phyloP scores from a whole-genome alignment of 2,888 invertebrate genomes.

The Gisinianus flammeolus region DNA sequence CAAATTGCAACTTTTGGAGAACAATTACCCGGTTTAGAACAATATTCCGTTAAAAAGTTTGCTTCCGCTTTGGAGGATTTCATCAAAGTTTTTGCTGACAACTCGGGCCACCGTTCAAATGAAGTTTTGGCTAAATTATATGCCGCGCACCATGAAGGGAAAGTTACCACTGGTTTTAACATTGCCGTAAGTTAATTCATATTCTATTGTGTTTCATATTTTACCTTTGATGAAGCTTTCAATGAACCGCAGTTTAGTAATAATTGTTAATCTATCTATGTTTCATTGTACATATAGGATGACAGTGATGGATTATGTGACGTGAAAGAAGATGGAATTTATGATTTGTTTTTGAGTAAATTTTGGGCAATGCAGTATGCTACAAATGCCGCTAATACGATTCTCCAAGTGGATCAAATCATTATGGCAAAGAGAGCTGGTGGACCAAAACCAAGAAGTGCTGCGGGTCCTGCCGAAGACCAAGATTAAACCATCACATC shows the following conservation, averaged over 20 bases:
- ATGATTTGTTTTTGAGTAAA: constrained; percentile 85
- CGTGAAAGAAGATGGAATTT: constrained; percentile 76
- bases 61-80: constrained; percentile 86
- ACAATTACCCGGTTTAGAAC: constrained; percentile 91
- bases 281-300: constrained; percentile 61
- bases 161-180: constrained; percentile 82
- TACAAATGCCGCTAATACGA: constrained; percentile 87
- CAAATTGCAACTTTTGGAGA: constrained; percentile 86
- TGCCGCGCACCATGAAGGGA: constrained; percentile 89
- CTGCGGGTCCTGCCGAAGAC: constrained; percentile 66
- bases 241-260: neutral
- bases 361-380: constrained; percentile 96
- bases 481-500: constrained; percentile 30
- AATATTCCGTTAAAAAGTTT: constrained; percentile 96
- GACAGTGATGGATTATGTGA: constrained; percentile 75
- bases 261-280: neutral
- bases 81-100: constrained; percentile 91
- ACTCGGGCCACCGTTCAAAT: constrained; percentile 87
- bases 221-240: too few species aligned
- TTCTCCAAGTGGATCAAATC: constrained; percentile 94
- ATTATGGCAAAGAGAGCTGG: constrained; percentile 98
- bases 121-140: constrained; percentile 87
- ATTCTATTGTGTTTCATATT: neutral
- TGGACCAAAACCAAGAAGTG: constrained; percentile 81
- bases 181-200: constrained; percentile 68